Evolutionary conservation across 53 echinoderm and acorn worm genomes (phyloP), one percentile per base, ranked within the genome.

Genomic region (Zoroaster sp.): DNA sequence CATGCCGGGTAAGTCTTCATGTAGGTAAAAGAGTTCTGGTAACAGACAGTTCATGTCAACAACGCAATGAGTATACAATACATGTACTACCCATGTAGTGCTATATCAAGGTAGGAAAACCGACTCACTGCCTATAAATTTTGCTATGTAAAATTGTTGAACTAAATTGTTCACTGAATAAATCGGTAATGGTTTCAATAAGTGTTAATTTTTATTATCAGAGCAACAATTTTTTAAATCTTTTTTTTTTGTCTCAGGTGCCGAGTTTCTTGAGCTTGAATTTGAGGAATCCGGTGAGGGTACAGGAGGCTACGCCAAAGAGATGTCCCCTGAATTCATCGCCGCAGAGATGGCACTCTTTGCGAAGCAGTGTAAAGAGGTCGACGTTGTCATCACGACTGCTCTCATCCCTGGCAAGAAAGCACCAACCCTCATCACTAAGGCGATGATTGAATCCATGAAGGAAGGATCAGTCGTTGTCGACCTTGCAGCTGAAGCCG

Each of bases 311-410:
- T 98, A 98, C 77, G 99, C 99, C 33, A 98, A 98, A 69, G 99
- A 98, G 81, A 98, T 98, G 99, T 98, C 99, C 28, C 96, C 95
- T 47, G 96, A 98, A 75, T 98, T 98, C 88, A 96, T 95, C 78
- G 93, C 94, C 66, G 96, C 96, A 23, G 96, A 98, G 94, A 98
- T 95, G 96, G 99, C 94, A 5, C 91, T 98, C 75, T 98, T 95
- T 75, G 90, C 96, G 7, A 98, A 90, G 80, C 99, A 98, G 45
- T 98, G 99, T 35, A 96, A 96, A 77, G 99, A 98, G 32, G 93
- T 98, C 0, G 99, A 98, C 80, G 93, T 98, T 47, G 69, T 98
- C 42, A 87, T 98, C 85, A 94, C 96, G 3, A 98, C 99, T 3
- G 99, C 99, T 45, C 88, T 98, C 43, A 98, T 98, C 46, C 99